phyloP scores from a whole-genome alignment of 2,888 invertebrate genomes.

The Nezara viridula region DNA sequence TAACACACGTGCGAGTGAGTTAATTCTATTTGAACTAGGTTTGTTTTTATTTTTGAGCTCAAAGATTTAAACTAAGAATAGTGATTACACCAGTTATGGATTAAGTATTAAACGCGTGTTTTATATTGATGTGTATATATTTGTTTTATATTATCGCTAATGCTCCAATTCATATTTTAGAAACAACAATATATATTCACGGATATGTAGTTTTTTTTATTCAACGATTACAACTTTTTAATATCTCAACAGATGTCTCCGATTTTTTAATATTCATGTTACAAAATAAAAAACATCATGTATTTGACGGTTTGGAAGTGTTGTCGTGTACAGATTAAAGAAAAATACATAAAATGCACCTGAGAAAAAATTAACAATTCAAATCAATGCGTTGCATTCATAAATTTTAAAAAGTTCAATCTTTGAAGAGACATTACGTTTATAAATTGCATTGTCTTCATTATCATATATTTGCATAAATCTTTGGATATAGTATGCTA shows the following conservation, averaged over 20 bases:
- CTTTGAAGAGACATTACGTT: neutral
- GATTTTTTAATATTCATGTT: no score
- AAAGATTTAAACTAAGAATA: neutral
- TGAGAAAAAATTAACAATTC: neutral
- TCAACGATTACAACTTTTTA: no score
- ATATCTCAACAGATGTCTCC: no score
- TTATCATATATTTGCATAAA: neutral
- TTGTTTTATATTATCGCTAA: no score
- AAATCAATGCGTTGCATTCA: neutral
- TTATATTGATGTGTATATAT: no score
- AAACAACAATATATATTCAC: no score
- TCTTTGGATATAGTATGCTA: neutral
- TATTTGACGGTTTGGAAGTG: no score
- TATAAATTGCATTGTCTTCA: neutral
- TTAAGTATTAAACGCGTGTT: neutral
- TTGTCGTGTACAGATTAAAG: neutral
- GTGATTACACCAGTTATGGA: neutral
- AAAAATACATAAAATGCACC: neutral
- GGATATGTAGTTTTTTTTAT: no score
- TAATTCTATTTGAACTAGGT: neutral
- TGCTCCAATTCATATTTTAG: no score
- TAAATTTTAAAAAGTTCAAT: neutral
- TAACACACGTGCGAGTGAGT: neutral
- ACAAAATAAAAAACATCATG: no score
- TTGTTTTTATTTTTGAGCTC: neutral